phyloP scores from a whole-genome alignment of 2,797 vertebrate species.

The Apogon hyalosoma region DNA sequence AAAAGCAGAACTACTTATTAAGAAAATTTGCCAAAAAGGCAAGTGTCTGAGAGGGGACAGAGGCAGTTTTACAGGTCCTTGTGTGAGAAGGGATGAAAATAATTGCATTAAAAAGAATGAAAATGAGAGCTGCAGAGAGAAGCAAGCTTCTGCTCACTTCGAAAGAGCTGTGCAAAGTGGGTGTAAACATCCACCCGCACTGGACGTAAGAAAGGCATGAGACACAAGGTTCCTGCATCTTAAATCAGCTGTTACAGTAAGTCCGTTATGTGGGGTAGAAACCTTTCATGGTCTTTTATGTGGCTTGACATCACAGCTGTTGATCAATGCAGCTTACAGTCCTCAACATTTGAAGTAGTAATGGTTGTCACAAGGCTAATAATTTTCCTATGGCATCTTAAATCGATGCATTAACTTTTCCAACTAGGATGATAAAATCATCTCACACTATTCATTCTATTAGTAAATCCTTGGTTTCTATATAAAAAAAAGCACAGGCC shows the following conservation, averaged over 20 bases:
- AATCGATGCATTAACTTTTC: conserved; percentile 11
- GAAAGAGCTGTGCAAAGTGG: too few relatives aligned
- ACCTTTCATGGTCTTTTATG: conserved; percentile 10
- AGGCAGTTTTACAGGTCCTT: too few relatives aligned
- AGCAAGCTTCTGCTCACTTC: too few relatives aligned
- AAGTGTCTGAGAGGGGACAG: too few relatives aligned
- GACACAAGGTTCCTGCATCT: too few relatives aligned
- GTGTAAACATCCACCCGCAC: too few relatives aligned
- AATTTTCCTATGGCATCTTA: conserved; percentile 20
- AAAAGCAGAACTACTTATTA: too few relatives aligned
- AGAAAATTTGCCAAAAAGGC: too few relatives aligned
- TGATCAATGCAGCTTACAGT: conserved; percentile 18
- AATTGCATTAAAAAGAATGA: too few relatives aligned
- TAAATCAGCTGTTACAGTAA: neutral
- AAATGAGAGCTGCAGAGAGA: too few relatives aligned
- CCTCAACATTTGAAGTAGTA: conserved; percentile 18
- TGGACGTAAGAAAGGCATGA: too few relatives aligned
- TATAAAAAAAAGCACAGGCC: neutral
- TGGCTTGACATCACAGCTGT: conserved; percentile 19
- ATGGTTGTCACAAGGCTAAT: neutral
- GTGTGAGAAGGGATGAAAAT: too few relatives aligned
- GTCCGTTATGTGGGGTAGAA: conserved; percentile 1
- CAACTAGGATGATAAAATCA: conserved; percentile 7
- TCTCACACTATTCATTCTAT: neutral
- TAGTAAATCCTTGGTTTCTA: neutral